Base-by-base conservation (phyloP, 2,888 invertebrate genomes). In the Oegoconia quadripuncta region DNA sequence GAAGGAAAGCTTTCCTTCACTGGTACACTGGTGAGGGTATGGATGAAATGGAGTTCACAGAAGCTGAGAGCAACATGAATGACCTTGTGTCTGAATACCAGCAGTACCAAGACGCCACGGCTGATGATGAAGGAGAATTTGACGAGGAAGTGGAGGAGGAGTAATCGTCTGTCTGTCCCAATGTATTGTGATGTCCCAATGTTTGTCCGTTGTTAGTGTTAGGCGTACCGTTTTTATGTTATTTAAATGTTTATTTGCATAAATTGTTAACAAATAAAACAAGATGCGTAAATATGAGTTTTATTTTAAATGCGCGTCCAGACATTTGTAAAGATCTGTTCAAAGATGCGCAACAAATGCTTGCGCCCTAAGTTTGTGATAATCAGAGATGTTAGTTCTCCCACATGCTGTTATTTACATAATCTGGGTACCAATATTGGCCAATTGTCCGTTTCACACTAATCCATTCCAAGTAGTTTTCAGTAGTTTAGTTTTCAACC, bases 1-100 rank as follows among this genome's bases (percentile, higher is more conserved):
- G 96, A 52, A 91, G 97, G 59, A 97, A 96, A 81, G 97, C 97
- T 71, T 97, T 97, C 91, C 89, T 97, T 59, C 97, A 97, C 64
- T 97, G 97, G 97, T 97, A 97, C 90, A 97, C 96, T 17, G 97
- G 96, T 50, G 97, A 97, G 82, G 97, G 97, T 59, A 97, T 97
- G 97, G 97, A 97, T 79, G 96, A 96, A 84, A 96, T 97, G 96
- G 97, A 97, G 87, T 97, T 97, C 91, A 97, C 96, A 4, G 97
- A 97, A 80, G 97, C 93, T 2, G 92, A 95, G 89, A 96, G 96
- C 72, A 98, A 98, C 91, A 97, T 98, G 97, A 97, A 95, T 78
- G 95, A 95, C 71, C 81, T 95, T 68, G 93, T 95, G 16, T 94
- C 94, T 0, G 96, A 97, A 71, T 97, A 97, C 74, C 96, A 96